Base-by-base conservation (phyloP, 2,888 invertebrate genomes). In the Ochropleura leucogaster region DNA sequence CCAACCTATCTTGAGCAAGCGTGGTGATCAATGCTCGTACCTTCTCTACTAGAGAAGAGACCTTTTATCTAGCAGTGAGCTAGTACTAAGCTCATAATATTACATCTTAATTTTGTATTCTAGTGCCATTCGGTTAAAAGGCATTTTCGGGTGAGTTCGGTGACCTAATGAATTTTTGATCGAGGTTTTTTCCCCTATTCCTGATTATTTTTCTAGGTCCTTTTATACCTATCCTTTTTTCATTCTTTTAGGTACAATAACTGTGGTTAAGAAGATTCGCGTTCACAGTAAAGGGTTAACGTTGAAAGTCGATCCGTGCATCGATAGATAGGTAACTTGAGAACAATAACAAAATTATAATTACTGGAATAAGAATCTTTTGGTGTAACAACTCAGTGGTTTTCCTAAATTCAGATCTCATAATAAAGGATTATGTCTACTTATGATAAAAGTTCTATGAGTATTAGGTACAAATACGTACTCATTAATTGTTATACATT, bases 131-230 rank as follows among this genome's bases (percentile, higher is more conserved):
- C 46, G 69, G 30, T 12, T 60, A 12, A 40, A 65, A 70, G 70
- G 68, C 59, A 55, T 72, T 65, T 71, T 85, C 14, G n/a, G 18
- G 51, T 40, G 57, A 55, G 67, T 42, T 55, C 63, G 59, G 44
- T 80, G 68, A 74, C 68, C 80, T 76, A 44, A 42, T 80, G 63
- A 85, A 85, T 85, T 55, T 81, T 69, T 81, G 30, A 67, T 81
- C 14, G 12, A 46, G 42, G 30, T 49, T 69, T n/a, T 47, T 59
- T 53, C 69, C 59, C 40, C 57, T 64, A 53, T 47, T 51, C 10
- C 16, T 59, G 69, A 78, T 79, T 63, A 64, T 49, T 53, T 59
- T 16, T 46, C 40, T 78, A 63, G 20, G 53, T 65, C 64, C 59
- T 65, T 59, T 70, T 63, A 4, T 74, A 16, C 47, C 0, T 63